phyloP scores from a whole-genome alignment of 2,888 invertebrate species.

The Morinoia aosen region DNA sequence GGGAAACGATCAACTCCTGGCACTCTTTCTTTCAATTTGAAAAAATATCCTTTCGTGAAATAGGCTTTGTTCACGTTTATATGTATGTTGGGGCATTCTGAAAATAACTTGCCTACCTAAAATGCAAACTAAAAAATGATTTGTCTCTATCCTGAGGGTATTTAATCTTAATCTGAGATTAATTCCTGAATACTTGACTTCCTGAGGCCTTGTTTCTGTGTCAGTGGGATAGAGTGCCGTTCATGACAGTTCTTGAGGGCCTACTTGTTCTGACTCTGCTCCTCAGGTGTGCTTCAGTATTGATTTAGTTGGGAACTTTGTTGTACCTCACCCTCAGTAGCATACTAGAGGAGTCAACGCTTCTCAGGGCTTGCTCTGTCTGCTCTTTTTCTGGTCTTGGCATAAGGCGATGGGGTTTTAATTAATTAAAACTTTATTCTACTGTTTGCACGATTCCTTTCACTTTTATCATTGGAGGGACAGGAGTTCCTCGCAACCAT shows the following conservation, averaged over 20 bases:
- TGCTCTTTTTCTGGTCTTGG: neutral
- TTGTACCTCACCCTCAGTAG: neutral
- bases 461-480: neutral
- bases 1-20: too few relatives aligned
- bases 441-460: neutral
- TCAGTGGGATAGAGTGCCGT: neutral
- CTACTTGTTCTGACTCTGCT: neutral
- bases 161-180: neutral
- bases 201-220: neutral
- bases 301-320: neutral
- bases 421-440: neutral
- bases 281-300: neutral
- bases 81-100: neutral
- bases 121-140: neutral
- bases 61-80: too few relatives aligned
- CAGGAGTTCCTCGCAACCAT: neutral
- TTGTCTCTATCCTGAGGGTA: neutral
- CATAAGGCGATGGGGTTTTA: neutral
- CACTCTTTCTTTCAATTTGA: too few relatives aligned
- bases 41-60: too few relatives aligned
- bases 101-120: neutral
- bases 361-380: neutral
- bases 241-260: neutral
- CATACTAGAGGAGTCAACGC: neutral
- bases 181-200: neutral